phyloP scores from a whole-genome alignment of 2,797 vertebrate genomes.

The Rhodeus uyekii region DNA sequence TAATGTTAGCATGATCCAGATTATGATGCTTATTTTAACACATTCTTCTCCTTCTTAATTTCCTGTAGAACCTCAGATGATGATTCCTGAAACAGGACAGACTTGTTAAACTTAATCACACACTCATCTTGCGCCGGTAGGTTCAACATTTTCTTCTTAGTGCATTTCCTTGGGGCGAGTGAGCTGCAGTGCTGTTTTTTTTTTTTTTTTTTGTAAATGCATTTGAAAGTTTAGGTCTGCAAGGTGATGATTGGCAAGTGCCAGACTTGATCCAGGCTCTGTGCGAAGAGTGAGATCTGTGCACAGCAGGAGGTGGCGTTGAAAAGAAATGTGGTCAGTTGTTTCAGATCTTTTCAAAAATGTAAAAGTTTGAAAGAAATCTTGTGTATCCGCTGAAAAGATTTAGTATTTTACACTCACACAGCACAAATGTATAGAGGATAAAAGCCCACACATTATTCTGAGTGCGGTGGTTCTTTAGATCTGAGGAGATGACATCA shows the following conservation, averaged over 20 bases:
- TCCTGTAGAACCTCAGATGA: constrained; percentile 14
- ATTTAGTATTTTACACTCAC: constrained; percentile 15
- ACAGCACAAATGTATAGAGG: constrained; percentile 13
- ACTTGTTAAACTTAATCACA: neutral
- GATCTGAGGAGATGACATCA: constrained; percentile 77
- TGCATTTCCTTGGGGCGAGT: neutral
- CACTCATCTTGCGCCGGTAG: neutral
- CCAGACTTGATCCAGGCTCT: constrained; percentile 26
- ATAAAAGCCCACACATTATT: constrained; percentile 70
- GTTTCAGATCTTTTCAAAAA: neutral
- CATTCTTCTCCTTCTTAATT: constrained; percentile 23
- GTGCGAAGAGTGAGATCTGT: constrained; percentile 21
- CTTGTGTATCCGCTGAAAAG: constrained; percentile 22
- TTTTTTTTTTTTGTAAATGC: neutral
- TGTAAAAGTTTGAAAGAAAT: constrained; percentile 38
- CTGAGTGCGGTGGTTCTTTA: constrained; percentile 64
- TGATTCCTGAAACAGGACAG: neutral
- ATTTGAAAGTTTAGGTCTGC: constrained; percentile 8
- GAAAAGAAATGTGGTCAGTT: constrained; percentile 17
- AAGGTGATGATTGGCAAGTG: constrained; percentile 40
- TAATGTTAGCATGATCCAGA: neutral
- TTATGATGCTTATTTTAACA: constrained; percentile 2
- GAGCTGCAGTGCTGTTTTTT: neutral
- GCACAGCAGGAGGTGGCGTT: constrained; percentile 3
- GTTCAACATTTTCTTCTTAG: neutral